A percentile compares a stretch with the other conserved stretches of the same genome.
Evolutionary conservation across 2,113 vertebrate species (phyloP).

Genomic region (Macaca mulatta): DNA sequence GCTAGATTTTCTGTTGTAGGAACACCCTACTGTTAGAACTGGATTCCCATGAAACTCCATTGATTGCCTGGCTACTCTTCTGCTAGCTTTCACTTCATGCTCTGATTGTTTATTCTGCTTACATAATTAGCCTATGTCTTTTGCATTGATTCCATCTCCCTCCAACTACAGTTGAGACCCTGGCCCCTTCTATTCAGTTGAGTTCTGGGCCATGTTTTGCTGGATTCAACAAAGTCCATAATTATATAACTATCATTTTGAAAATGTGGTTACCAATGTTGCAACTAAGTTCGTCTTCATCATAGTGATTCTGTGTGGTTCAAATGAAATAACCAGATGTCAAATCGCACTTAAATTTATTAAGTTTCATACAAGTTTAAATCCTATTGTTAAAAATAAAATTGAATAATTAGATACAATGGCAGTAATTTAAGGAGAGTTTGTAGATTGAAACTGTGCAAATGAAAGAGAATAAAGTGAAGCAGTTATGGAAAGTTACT

Average conservation of each 20-base stretch:
- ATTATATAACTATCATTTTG: neutral
- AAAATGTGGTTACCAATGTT: neutral
- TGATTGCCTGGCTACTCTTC: too few relatives aligned
- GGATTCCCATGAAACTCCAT: neutral
- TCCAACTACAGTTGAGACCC: neutral
- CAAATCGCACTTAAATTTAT: neutral
- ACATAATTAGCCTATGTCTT: neutral
- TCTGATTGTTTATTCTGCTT: neutral
- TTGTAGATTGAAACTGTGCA: neutral
- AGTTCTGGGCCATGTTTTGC: neutral
- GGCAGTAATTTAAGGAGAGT: neutral
- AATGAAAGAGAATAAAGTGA: neutral
- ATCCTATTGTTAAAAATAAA: neutral
- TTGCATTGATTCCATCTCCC: neutral
- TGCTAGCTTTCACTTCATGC: neutral
- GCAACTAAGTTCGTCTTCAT: neutral
- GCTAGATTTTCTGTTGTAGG: neutral
- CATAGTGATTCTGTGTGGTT: neutral
- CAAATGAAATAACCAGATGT: neutral
- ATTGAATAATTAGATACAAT: neutral
- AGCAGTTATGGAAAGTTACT: neutral
- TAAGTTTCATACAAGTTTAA: neutral
- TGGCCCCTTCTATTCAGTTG: neutral
- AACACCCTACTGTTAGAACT: neutral
- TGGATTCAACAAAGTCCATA: neutral